phyloP scores from a whole-genome alignment of 2,888 invertebrate species.

The Nomada goodeniana region DNA sequence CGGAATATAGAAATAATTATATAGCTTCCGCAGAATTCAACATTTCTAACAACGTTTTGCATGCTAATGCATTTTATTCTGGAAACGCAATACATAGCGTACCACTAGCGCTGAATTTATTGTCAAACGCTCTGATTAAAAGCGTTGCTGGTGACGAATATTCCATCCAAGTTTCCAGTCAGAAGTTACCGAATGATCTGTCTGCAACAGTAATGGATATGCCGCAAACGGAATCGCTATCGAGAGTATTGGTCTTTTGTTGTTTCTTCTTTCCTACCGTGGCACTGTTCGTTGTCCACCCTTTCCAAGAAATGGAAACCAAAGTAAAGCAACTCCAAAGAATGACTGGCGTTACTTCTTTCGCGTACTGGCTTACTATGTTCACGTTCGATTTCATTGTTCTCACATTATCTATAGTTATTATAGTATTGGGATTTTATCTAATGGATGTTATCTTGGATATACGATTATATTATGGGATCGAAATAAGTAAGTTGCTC shows the following conservation, averaged over 20 bases:
- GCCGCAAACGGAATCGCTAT: conserved; percentile 55
- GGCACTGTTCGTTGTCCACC: conserved; percentile 86
- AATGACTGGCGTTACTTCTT: conserved; percentile 88
- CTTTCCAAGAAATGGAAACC: conserved; percentile 87
- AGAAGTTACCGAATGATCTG: conserved; percentile 74
- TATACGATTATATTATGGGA: conserved; percentile 71
- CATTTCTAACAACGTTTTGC: conserved; percentile 64
- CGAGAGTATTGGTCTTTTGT: conserved; percentile 69
- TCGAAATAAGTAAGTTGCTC: conserved; percentile 84
- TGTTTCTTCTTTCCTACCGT: conserved; percentile 72
- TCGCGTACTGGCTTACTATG: conserved; percentile 88
- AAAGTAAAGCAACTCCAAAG: conserved; percentile 89
- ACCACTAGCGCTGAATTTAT: conserved; percentile 85
- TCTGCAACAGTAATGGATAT: conserved; percentile 16
- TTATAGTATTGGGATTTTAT: conserved; percentile 71
- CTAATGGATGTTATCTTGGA: conserved; percentile 74
- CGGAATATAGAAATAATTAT: conserved; percentile 85
- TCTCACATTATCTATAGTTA: conserved; percentile 76
- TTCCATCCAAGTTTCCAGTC: conserved; percentile 73
- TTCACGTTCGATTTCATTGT: conserved; percentile 86
- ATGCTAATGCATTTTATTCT: conserved; percentile 85
- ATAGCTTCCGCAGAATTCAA: conserved; percentile 85
- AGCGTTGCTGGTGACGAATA: conserved; percentile 70
- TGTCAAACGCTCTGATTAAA: conserved; percentile 84
- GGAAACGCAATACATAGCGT: conserved; percentile 86